Conservation (phyloP, 1,140 invertebrate genomes). For the Heliconius hewitsoni region DNA sequence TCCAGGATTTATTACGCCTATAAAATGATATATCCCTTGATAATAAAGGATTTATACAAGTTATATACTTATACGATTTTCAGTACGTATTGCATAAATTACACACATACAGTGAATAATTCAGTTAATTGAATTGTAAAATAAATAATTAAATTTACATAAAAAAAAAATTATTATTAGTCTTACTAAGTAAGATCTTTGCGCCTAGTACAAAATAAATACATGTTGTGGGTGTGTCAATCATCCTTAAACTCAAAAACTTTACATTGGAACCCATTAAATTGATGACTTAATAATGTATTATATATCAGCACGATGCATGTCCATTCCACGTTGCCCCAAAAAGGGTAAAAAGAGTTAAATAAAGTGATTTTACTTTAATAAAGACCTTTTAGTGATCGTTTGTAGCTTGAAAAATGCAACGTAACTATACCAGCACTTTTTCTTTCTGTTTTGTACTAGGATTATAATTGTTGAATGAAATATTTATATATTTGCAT, state of each 20-base stretch:
- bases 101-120: not conserved
- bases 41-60: conserved; percentile 65
- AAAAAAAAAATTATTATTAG: no score
- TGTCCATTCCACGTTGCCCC: not conserved
- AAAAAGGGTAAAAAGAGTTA: conserved; percentile 35
- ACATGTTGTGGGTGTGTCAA: conserved; percentile 37
- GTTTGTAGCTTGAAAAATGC: not conserved
- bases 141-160: no score
- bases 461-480: no score
- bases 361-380: conserved; percentile 10
- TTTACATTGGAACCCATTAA: conserved; percentile 61
- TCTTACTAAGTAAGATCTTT: not conserved
- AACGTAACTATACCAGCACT: not conserved
- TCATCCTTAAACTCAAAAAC: conserved; percentile 62
- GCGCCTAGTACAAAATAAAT: not conserved
- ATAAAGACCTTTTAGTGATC: not conserved
- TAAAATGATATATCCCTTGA: conserved; percentile 65
- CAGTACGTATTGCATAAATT: not conserved
- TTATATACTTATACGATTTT: conserved; percentile 40
- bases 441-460: no score
- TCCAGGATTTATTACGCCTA: conserved; percentile 61
- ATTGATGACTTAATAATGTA: conserved; percentile 52
- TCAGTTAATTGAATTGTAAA: not conserved
- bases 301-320: no score
- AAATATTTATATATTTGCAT: no score